Evolutionary conservation across 2,113 vertebrate species (phyloP).

Genomic region (Physeter macrocephalus): DNA sequence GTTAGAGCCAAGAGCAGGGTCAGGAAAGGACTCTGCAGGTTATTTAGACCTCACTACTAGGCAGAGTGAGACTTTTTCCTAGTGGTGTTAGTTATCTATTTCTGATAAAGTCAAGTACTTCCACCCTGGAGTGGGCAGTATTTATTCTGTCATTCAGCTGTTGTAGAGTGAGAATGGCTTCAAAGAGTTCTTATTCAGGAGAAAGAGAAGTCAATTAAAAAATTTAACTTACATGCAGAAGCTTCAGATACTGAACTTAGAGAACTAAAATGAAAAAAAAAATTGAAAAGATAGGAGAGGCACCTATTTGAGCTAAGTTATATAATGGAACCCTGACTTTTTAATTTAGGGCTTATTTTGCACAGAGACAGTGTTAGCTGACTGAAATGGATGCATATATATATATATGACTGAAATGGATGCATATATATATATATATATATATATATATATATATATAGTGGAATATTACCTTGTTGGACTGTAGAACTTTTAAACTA

Average conservation of each 20-base stretch:
- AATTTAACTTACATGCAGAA: not conserved
- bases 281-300: not conserved
- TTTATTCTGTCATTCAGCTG: conserved; percentile 25
- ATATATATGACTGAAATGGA: not conserved
- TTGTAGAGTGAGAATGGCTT: conserved; percentile 7
- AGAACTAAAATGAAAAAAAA: not conserved
- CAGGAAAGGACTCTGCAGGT: not conserved
- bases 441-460: not conserved
- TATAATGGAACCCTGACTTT: not conserved
- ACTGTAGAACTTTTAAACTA: not conserved
- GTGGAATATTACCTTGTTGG: not conserved
- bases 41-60: not conserved
- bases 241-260: not conserved
- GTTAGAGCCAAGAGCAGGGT: not conserved
- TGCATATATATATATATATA: not conserved
- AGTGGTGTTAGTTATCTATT: not conserved
- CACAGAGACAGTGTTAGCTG: not conserved
- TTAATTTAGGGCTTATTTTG: not conserved
- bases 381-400: not conserved
- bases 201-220: conserved; percentile 39
- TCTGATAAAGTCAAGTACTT: conserved; percentile 11
- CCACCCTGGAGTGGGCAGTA: not conserved
- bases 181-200: conserved; percentile 11
- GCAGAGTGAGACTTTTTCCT: not conserved
- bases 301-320: not conserved